Base-by-base conservation (phyloP, 2,797 vertebrate genomes). In the Xyrichtys novacula region DNA sequence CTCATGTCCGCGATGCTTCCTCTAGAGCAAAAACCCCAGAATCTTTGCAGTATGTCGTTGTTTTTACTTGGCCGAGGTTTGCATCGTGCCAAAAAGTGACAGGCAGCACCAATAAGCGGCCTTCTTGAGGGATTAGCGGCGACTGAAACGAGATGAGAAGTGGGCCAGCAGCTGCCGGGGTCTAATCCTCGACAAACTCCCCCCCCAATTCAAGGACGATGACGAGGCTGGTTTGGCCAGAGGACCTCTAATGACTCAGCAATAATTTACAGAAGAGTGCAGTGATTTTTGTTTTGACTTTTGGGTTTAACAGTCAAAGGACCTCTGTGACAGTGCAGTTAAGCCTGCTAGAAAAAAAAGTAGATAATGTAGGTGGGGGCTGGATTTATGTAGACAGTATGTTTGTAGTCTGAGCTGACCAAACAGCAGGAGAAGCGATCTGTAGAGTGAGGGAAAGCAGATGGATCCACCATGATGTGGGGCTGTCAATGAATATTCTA, bases 181-280 rank as follows among this genome's bases (percentile, higher is more conserved):
- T 75, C 74, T 85, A 85, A 89, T 88, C 88, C 87, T 76, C 40
- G 71, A 80, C 77, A 47, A 83, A 78, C 76, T 69, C 81, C 69
- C 72, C 74, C 77, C 66, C 2, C n/a, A n/a, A 71, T 85, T 90
- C 86, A 87, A 87, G 85, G 85, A 88, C 86, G 83, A 88, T 84
- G 81, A 86, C 85, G 64, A 74, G 72, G 67, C 78, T 59, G 81
- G 55, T 79, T 80, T 81, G 76, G 70, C 80, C 61, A 1, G 75
- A 5, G 7, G 74, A 78, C 4, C 66, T 78, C 25, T 34, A 34
- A 34, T 4, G 52, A 65, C 28, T 14, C 49, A 23, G 43, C 58
- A 64, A 71, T 80, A 76, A 83, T 74, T 61, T 83, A 22, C 60
- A 87, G 31, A 10, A 83, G 78, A 81, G 80, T 69, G 56, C 5